phyloP scores from a whole-genome alignment of 2,113 vertebrate species.

The Antechinus flavipes region DNA sequence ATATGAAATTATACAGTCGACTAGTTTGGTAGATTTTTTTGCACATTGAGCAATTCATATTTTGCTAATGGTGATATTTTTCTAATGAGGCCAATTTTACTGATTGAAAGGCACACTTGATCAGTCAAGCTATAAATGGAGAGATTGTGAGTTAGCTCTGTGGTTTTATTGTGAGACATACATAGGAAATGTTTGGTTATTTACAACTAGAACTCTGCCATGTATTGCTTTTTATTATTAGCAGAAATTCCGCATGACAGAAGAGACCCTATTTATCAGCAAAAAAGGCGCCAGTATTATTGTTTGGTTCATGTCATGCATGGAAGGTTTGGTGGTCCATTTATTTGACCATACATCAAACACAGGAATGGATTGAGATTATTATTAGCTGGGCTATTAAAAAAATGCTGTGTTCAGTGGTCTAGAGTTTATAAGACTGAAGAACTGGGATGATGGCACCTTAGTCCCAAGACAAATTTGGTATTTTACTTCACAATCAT shows the following conservation, averaged over 20 bases:
- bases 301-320: background rate
- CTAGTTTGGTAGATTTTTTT: constrained; percentile 32
- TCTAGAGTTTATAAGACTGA: constrained; percentile 20
- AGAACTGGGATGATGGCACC: constrained; percentile 25
- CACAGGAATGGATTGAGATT: constrained; percentile 8
- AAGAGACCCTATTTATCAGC: constrained; percentile 20
- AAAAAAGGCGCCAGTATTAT: background rate
- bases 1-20: constrained; percentile 32
- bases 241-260: constrained; percentile 43
- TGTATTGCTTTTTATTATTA: constrained; percentile 58
- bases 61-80: constrained; percentile 68
- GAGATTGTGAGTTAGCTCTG: constrained; percentile 13
- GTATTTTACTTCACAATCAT: constrained; percentile 1
- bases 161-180: constrained; percentile 42
- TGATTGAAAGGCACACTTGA: constrained; percentile 56
- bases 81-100: constrained; percentile 53
- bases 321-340: constrained; percentile 28
- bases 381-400: constrained; percentile 21
- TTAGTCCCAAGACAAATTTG: constrained; percentile 41
- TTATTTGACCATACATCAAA: constrained; percentile 14
- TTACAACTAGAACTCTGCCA: constrained; percentile 47
- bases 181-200: constrained; percentile 50
- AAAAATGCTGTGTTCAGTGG: constrained; percentile 2
- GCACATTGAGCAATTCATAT: constrained; percentile 55
- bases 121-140: constrained; percentile 56